Percentiles rank a stretch among this genome's conserved stretches.
Conservation (phyloP, 2,113 vertebrate genomes). For the Bettongia penicillata region DNA sequence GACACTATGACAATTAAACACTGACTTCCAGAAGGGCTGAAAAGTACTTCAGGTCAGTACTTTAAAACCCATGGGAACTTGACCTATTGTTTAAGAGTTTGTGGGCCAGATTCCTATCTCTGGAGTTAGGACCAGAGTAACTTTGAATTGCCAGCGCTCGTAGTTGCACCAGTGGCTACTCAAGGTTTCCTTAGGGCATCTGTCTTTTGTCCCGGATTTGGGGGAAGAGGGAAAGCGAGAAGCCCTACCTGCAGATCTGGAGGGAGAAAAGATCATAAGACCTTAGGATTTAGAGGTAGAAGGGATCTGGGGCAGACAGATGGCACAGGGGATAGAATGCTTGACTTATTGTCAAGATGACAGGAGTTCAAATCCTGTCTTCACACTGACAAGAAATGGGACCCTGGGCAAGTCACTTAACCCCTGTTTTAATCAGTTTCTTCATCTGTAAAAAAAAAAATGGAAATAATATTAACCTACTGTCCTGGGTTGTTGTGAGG, state of each 20-base stretch:
- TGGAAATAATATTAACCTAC: neutral
- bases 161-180: neutral
- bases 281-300: neutral
- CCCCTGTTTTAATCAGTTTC: neutral
- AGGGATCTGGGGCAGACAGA: neutral
- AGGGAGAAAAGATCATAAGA: neutral
- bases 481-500: neutral
- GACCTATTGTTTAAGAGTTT: neutral
- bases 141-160: neutral
- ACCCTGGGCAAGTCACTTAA: too few relatives aligned
- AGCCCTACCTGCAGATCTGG: fast-evolving
- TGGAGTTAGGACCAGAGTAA: fast-evolving
- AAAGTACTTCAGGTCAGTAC: neutral
- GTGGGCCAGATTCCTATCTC: neutral
- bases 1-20: neutral
- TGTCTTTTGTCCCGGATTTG: neutral
- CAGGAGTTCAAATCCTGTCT: neutral
- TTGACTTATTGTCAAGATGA: neutral
- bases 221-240: neutral
- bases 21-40: neutral
- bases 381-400: too few relatives aligned
- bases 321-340: neutral
- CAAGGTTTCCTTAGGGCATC: neutral
- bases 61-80: neutral
- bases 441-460: neutral